Base-by-base conservation (phyloP, 1,140 invertebrate species). In the Drosophila sp. region DNA sequence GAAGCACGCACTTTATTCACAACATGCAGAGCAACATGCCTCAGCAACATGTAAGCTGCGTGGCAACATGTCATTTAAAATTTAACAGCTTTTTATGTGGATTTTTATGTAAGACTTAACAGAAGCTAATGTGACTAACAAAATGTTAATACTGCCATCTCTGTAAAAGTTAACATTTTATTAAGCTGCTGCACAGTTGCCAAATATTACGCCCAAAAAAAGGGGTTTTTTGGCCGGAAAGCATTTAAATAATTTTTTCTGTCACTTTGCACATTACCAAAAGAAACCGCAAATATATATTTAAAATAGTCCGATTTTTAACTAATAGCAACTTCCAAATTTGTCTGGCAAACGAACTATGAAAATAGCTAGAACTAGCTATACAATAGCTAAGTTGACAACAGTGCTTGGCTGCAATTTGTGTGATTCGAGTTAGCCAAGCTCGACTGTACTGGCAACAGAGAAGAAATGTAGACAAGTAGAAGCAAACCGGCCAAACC, bases 401-500 rank as follows among this genome's bases (percentile, higher is more conserved):
- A n/a, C n/a, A n/a, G n/a, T n/a, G n/a, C n/a, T 7, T 36, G 34
- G 34, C 34, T n/a, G 34, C 34, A 36, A 36, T 21, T 25, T 6
- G 4, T 2, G 27, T 7, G 9, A 9, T 43, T 43, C 50, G 27
- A 34, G 29, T 53, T 53, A 32, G 50, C 1, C 50, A 34, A 18
- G 50, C 13, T 36, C 14, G 29, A 53, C 50, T 53, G 50, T 53
- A 53, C 27, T 25, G 27, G 34, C 21, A 29, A 3, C n/a, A 13
- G 36, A 59, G 38, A 32, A 43, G 34, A 58, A 25, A 48, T 27
- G 4, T 14, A 36, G 34, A 9, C 34, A 14, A 67, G 16, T 40
- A 71, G 41, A 71, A 56, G 14, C 21, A 57, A 72, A 72, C 69
- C 69, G 69, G 69, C 51, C 36, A 8, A 41, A 61, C 62, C 38